Base-by-base conservation (phyloP, 2,797 vertebrate species). In the Merluccius polli region DNA sequence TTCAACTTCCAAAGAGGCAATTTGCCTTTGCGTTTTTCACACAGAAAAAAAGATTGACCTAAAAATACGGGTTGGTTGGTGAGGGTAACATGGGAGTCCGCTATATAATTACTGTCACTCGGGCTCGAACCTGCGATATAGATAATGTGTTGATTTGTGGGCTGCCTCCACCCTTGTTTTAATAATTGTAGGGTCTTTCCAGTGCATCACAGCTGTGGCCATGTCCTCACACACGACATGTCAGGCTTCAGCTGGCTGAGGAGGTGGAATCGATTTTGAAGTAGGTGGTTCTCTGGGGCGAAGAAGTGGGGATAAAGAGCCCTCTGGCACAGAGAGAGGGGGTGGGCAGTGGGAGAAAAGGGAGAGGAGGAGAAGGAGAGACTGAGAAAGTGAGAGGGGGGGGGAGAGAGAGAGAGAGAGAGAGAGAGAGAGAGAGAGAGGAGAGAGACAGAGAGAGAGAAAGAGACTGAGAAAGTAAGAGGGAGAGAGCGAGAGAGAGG, bases 211-310 rank as follows among this genome's bases (percentile, higher is more conserved):
- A 77, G 78, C 71, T 75, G 29, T 48, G 77, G 80, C 38, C 78
- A 24, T 13, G 48, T 69, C 10, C 52, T 24, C n/a, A 11, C 59
- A 11, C 3, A 21, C 81, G 82, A 81, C 82, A 69, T 71, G 73
- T 74, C 52, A 18, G 5, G 59, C 73, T 31, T 35, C 41, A 81
- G 74, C 75, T 31, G 48, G 79, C 79, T 69, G 29, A 18, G 78
- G 75, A 89, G 85, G 75, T 72, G 73, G 73, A 73, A 90, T 89
- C 80, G 88, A 90, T 91, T 85, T 85, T 82, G 41, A 83, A 73
- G 68, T 85, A 83, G 81, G 79, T 81, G 78, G 44, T 79, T 77
- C 73, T 80, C 48, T 32, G 68, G 74, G 63, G 67, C 59, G 67
- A 74, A 52, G 36, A 18, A 30, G 29, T 63, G 75, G 73, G 76